Evolutionary conservation across 2,797 vertebrate species (phyloP).

Genomic region (Kryptolebias ocellatus): DNA sequence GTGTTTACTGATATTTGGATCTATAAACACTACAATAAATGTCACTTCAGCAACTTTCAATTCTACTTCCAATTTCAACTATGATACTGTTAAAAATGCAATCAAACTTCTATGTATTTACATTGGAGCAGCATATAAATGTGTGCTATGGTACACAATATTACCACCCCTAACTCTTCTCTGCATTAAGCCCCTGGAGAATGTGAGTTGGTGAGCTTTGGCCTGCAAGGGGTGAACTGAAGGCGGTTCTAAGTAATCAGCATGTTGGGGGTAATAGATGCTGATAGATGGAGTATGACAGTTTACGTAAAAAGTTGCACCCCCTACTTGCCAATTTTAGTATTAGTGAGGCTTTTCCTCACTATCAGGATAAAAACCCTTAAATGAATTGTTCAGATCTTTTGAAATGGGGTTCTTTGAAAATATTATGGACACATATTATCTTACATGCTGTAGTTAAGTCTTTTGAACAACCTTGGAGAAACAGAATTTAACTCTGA

Average conservation of each 20-base stretch:
- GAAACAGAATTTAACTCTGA: no score
- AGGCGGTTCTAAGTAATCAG: constrained; percentile 32
- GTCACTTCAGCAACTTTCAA: background rate
- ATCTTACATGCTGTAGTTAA: no score
- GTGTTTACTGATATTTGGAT: constrained; percentile 1
- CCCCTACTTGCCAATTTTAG: background rate
- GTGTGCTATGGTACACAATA: background rate
- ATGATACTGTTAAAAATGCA: background rate
- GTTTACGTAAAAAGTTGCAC: constrained; percentile 20
- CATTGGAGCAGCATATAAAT: background rate
- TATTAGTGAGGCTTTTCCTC: background rate
- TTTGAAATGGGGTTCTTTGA: no score
- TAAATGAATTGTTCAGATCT: background rate
- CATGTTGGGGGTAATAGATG: constrained; percentile 18
- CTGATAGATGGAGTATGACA: constrained; percentile 12
- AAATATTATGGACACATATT: no score
- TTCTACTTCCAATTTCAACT: background rate
- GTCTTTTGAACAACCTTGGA: no score
- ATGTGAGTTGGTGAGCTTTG: constrained; percentile 50
- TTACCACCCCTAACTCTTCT: constrained; percentile 16
- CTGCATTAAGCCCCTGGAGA: constrained; percentile 52
- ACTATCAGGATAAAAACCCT: background rate
- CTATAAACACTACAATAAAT: constrained; percentile 2
- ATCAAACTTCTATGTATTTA: background rate
- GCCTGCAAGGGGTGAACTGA: constrained; percentile 42